A percentile compares a stretch with the other conserved stretches of the same genome.
Evolutionary conservation across 1,140 invertebrate genomes (phyloP).

Genomic region (Sitobion miscanthi): DNA sequence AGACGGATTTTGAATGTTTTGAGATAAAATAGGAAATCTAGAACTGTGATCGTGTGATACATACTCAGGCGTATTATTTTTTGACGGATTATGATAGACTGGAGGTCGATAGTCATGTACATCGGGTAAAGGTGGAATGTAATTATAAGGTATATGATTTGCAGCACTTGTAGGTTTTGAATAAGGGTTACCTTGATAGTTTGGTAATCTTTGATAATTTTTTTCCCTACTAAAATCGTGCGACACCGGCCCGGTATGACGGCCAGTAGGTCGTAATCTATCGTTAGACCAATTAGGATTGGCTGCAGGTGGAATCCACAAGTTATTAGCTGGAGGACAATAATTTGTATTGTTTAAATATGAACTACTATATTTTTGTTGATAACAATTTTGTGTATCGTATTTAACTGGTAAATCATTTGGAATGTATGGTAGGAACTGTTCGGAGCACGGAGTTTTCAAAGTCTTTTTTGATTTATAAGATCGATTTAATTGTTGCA

Average conservation of each 20-base stretch:
- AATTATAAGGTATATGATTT: conserved; percentile 47
- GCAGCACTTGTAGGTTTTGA: not conserved
- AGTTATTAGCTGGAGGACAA: conserved; percentile 38
- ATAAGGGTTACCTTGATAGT: conserved; percentile 40
- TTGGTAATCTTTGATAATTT: conserved; percentile 43
- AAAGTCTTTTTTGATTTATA: conserved; percentile 47
- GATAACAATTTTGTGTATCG: conserved; percentile 45
- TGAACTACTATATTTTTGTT: conserved; percentile 23
- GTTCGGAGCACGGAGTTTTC: conserved; percentile 39
- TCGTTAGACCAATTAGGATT: conserved; percentile 35
- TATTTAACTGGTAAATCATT: conserved; percentile 43
- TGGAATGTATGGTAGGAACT: conserved; percentile 55
- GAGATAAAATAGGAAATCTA: not conserved
- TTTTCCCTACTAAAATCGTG: conserved; percentile 27
- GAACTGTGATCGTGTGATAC: not conserved
- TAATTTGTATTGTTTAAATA: conserved; percentile 46
- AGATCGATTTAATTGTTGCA: conserved; percentile 21
- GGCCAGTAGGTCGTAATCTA: not conserved
- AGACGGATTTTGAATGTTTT: conserved; percentile 4
- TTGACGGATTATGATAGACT: not conserved
- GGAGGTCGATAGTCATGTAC: conserved; percentile 40
- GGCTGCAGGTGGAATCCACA: conserved; percentile 34
- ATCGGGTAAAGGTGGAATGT: conserved; percentile 11
- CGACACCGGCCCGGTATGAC: not conserved
- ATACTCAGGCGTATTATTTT: conserved; percentile 3